phyloP scores from a whole-genome alignment of 2,797 vertebrate genomes.

The Pipistrellus nathusii region DNA sequence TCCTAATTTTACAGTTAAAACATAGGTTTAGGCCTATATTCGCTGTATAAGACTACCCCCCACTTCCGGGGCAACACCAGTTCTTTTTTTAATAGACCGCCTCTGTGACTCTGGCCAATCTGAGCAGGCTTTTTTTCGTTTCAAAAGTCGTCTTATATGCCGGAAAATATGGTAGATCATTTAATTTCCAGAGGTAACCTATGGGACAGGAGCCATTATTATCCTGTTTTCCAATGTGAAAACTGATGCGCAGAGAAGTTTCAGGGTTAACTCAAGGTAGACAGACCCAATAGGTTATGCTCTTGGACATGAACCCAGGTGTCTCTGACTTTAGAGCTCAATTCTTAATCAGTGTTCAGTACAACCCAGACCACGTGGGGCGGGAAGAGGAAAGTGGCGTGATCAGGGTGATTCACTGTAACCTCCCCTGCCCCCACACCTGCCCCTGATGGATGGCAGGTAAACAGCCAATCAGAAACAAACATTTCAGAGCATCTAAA shows the following conservation, averaged over 20 bases:
- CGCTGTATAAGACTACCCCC: too few species aligned
- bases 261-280: not conserved
- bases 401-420: accelerated
- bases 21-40: too few species aligned
- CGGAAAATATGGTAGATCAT: not conserved
- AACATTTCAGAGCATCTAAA: not conserved
- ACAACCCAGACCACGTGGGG: accelerated
- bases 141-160: too few species aligned
- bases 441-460: not conserved
- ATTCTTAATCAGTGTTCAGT: accelerated
- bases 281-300: accelerated
- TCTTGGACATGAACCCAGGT: not conserved
- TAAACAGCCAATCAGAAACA: too few species aligned
- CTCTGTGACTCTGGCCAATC: too few species aligned
- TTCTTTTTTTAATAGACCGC: too few species aligned
- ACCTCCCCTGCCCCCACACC: accelerated
- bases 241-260: not conserved
- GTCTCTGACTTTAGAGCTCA: not conserved
- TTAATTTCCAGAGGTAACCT: not conserved
- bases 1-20: too few species aligned
- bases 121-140: too few species aligned
- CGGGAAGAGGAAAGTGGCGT: accelerated
- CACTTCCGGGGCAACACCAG: too few species aligned
- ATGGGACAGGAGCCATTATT: not conserved
- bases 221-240: not conserved